Base-by-base conservation (phyloP, 2,888 invertebrate species). In the Hyles lineata region DNA sequence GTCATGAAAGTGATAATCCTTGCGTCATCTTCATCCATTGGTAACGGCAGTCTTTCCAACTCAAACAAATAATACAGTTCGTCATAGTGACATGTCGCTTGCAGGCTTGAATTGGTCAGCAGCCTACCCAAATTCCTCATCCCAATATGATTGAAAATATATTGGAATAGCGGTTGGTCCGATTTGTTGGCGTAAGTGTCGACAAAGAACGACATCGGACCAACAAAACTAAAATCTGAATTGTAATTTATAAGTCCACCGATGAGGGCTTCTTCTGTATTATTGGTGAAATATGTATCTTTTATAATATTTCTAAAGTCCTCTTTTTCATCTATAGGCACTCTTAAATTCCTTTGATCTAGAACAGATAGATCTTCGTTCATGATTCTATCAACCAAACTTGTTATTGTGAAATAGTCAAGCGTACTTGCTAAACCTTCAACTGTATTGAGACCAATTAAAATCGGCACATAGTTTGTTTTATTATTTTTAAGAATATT, bases 391-490 rank as follows among this genome's bases (percentile, higher is more conserved):
- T 93, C 89, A 83, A 91, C 89, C 79, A 90, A 90, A 74, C 91
- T 91, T 0, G 90, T 92, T 0, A 93, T 88, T 0, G 92, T 92
- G 55, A 90, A 84, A 72, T 90, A 92, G 72, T 93, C 92, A 29
- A 92, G 81, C 74, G 91, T 94, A 69, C 90, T 89, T 0, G 93
- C 89, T 0, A 95, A 76, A 0, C 95, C 96, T 85, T 96, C 96
- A 0, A 93, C 95, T 0, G 95, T 95, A 71, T 94, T 95, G 0
- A 95, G 84, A 0, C 96, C 96, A 76, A 95, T 89, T 5, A 96
- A 90, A 0, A 92, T 83, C 0, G 96, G 95, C 8, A 95, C 93
- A 0, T 92, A 88, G 25, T 92, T 90, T 1, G 76, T 73, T 2
- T 81, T 80, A 1, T 86, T 84, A 1, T 82, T 78, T 52, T 81